phyloP scores from a whole-genome alignment of 2,113 vertebrate species.

The Calcarius ornatus region DNA sequence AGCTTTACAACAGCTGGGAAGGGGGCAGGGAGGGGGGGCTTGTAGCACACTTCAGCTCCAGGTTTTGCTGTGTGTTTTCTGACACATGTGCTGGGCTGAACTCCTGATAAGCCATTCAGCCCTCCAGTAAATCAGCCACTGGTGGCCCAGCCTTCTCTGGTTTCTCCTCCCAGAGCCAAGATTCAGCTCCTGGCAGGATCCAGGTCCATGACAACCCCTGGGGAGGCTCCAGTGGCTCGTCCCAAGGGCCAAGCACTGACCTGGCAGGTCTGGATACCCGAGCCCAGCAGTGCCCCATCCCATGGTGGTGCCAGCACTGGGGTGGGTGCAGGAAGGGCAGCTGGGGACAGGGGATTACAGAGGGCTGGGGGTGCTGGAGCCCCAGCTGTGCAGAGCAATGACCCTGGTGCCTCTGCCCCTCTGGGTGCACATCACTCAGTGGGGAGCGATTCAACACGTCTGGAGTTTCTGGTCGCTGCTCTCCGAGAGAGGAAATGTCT shows the following conservation, averaged over 20 bases:
- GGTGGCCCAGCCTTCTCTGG: neutral
- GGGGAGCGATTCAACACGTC: neutral
- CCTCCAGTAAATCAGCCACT: neutral
- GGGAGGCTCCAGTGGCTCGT: neutral
- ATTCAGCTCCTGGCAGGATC: neutral
- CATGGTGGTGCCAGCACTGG: neutral
- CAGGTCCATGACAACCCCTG: rapidly evolving
- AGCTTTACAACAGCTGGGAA: conserved; percentile 64
- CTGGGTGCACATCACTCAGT: neutral
- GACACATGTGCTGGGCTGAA: conserved; percentile 38
- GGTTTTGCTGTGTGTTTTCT: conserved; percentile 40
- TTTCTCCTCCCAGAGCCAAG: conserved; percentile 10
- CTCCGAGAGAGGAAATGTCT: neutral
- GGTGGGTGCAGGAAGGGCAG: neutral
- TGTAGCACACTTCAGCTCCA: neutral
- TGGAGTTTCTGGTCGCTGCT: neutral
- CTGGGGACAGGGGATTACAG: neutral
- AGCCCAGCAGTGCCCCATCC: neutral
- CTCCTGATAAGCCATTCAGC: conserved; percentile 43
- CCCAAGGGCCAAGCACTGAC: rapidly evolving
- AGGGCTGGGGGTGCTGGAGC: neutral
- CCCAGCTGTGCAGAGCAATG: neutral
- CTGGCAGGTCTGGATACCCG: rapidly evolving
- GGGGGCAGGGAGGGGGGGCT: conserved; percentile 21
- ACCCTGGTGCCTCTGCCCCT: neutral